A percentile compares a stretch with the other conserved stretches of the same genome.
These are phyloP conservation scores for Myotis planiceps DNA, from an alignment of 2,797 vertebrate species.

Conservation along the genomic window DNA sequence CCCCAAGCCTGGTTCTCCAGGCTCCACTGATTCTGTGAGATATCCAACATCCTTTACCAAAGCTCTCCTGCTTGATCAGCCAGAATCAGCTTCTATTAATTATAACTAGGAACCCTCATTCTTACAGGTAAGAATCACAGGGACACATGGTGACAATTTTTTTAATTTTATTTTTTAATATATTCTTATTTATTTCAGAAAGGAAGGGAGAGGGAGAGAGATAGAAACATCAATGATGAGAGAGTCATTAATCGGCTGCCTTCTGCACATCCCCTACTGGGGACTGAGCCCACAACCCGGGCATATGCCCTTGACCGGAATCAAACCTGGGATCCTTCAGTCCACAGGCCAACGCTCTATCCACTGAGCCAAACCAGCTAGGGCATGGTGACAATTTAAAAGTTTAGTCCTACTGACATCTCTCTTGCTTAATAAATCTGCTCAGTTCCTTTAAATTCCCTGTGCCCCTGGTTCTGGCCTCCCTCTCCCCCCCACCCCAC, in stretches of 20 bases:
- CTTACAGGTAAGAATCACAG: background rate
- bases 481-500: too few species aligned
- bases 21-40: background rate
- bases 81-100: background rate
- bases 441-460: background rate
- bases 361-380: too few species aligned
- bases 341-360: too few species aligned
- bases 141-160: background rate
- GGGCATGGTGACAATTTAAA: background rate
- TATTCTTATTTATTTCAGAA: too few species aligned
- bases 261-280: too few species aligned
- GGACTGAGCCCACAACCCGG: too few species aligned
- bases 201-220: too few species aligned
- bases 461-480: background rate
- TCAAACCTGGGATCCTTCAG: too few species aligned
- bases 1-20: background rate
- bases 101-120: background rate
- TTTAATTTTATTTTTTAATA: too few species aligned
- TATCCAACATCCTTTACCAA: background rate
- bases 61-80: background rate
- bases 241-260: too few species aligned
- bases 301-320: too few species aligned
- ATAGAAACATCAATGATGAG: too few species aligned
- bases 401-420: background rate
- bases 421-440: conserved; percentile 18